Conservation (phyloP, 64 coral and sea anemone species). For the Orbicella faveolata region DNA sequence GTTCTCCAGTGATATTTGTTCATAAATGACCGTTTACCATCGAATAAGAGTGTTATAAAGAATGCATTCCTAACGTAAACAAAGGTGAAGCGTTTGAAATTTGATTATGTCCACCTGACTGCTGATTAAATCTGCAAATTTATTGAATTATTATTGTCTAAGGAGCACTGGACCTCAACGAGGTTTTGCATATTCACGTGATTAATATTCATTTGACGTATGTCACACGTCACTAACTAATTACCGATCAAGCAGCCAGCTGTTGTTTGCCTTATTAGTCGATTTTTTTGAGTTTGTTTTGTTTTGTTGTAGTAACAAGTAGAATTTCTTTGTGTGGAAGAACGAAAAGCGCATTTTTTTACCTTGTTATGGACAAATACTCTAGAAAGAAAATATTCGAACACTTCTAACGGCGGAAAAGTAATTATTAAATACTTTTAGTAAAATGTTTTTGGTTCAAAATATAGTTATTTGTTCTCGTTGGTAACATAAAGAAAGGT, state of each 20-base stretch:
- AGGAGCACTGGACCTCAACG: constrained; percentile 21
- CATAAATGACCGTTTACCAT: constrained; percentile 51
- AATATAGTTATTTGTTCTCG: no score
- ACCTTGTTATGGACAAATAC: background rate
- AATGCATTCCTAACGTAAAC: constrained; percentile 40
- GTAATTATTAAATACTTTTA: background rate
- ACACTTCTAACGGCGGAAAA: background rate
- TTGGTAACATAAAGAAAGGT: no score
- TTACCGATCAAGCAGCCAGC: background rate
- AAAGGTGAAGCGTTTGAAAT: constrained; percentile 45
- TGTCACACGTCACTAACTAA: constrained; percentile 15
- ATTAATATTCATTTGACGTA: constrained; percentile 22
- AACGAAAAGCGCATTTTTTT: constrained; percentile 8
- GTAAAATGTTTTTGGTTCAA: no score
- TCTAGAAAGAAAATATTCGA: background rate
- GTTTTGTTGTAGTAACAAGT: constrained; percentile 35
- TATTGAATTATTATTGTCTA: constrained; percentile 36
- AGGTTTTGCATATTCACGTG: constrained; percentile 22
- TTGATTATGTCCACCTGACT: constrained; percentile 40
- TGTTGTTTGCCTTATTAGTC: constrained; percentile 44
- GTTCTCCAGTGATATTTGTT: constrained; percentile 33
- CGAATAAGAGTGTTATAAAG: constrained; percentile 36
- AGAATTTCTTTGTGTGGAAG: constrained; percentile 22
- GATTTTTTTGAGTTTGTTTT: constrained; percentile 17
- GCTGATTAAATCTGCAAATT: constrained; percentile 14